These are phyloP conservation scores for Cataglyphis altisquamis DNA, from an alignment of 2,888 invertebrate genomes.

Conservation along the genomic window DNA sequence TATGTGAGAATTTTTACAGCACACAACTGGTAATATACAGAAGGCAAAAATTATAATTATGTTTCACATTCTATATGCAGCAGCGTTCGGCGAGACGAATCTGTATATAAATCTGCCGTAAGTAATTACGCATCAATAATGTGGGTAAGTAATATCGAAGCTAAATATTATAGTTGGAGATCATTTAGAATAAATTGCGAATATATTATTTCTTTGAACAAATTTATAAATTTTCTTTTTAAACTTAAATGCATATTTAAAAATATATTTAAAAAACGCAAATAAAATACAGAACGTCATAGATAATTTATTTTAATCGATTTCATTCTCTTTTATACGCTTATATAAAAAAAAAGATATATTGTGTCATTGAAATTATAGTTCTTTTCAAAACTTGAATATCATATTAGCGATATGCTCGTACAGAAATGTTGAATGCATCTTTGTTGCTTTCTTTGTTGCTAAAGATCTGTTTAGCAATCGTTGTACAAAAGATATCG, in stretches of 20 bases:
- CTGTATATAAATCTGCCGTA: neutral
- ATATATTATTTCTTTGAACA: neutral
- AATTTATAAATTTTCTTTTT: neutral
- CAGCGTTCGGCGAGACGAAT: neutral
- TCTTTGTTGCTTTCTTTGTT: conserved; percentile 8
- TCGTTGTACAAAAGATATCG: conserved; percentile 26
- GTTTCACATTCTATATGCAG: conserved; percentile 11
- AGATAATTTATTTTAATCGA: conserved; percentile 31
- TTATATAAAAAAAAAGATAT: conserved; percentile 8
- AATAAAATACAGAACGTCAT: neutral
- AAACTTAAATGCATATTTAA: neutral
- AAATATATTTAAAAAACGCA: conserved; percentile 9
- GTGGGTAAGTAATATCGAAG: conserved; percentile 27
- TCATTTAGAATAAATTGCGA: neutral
- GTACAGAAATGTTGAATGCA: conserved; percentile 1
- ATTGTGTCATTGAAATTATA: neutral
- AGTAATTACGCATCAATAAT: conserved; percentile 3
- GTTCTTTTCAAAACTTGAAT: neutral
- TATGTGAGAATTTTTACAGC: neutral
- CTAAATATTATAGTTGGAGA: neutral
- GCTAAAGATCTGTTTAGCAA: neutral
- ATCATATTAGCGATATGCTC: neutral
- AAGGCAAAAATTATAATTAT: neutral
- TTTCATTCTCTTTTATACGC: neutral
- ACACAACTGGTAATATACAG: neutral